These are phyloP conservation scores for Itoplectis maculator DNA, from an alignment of 2,888 invertebrate genomes.

Conservation along the genomic window DNA sequence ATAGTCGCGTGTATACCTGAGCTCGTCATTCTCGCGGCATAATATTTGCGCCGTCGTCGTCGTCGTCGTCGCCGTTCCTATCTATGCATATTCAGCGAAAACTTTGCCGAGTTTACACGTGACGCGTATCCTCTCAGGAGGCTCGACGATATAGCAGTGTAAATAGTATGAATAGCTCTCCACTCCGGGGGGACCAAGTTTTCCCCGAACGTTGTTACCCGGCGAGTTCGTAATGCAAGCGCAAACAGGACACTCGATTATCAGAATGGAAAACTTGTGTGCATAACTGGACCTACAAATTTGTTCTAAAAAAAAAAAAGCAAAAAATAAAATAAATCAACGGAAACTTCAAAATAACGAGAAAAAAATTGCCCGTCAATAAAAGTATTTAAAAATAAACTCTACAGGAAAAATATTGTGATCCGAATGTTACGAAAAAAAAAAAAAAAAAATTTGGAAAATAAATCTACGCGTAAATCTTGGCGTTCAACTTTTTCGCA, in stretches of 20 bases:
- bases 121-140: conserved; percentile 1
- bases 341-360: too few species aligned
- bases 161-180: conserved; percentile 30
- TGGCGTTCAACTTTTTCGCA: too few species aligned
- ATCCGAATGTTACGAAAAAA: too few species aligned
- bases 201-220: conserved; percentile 18
- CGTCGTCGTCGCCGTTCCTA: neutral
- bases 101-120: conserved; percentile 1
- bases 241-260: conserved; percentile 7
- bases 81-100: conserved; percentile 24
- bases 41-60: conserved; percentile 12
- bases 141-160: neutral
- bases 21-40: conserved; percentile 2
- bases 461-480: too few species aligned
- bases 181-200: conserved; percentile 11
- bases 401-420: too few species aligned
- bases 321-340: too few species aligned
- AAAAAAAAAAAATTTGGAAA: too few species aligned
- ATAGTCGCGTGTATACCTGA: conserved; percentile 7
- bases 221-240: conserved; percentile 1
- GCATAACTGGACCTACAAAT: neutral
- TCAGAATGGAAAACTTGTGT: conserved; percentile 2
- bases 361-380: neutral
- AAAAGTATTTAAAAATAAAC: neutral
- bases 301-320: neutral